These are phyloP conservation scores for Lutraria lutraria DNA, from an alignment of 2,888 invertebrate species.

Conservation along the genomic window DNA sequence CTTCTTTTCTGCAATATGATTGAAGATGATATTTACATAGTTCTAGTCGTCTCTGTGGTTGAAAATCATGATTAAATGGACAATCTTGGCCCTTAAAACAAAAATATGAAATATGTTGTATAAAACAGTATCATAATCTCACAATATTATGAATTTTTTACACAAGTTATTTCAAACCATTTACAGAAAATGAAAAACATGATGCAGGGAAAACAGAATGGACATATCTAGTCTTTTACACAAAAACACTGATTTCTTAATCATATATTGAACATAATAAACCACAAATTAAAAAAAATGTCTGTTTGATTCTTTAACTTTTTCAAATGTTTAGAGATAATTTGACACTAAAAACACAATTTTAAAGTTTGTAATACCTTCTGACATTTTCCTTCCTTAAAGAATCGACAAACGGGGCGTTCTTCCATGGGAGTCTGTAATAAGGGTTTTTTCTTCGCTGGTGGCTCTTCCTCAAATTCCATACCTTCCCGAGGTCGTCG, in stretches of 20 bases:
- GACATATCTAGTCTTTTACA: no score
- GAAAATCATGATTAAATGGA: slow-evolving; percentile 94
- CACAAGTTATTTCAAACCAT: no score
- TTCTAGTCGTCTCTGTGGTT: slow-evolving; percentile 95
- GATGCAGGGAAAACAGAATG: no score
- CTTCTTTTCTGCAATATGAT: slow-evolving; percentile 97
- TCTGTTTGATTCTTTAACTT: no score
- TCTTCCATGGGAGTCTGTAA: slow-evolving; percentile 80
- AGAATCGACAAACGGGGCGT: slow-evolving; percentile 91
- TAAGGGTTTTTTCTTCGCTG: slow-evolving; percentile 80
- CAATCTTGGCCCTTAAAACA: slow-evolving; percentile 91
- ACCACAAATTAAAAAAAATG: no score
- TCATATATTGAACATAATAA: no score
- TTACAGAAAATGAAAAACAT: no score
- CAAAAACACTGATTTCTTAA: no score
- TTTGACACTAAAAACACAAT: no score
- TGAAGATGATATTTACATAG: slow-evolving; percentile 98
- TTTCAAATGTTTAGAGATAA: no score
- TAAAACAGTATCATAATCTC: neutral
- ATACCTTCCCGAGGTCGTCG: slow-evolving; percentile 59
- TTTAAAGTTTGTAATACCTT: slow-evolving; percentile 81
- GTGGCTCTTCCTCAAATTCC: slow-evolving; percentile 72
- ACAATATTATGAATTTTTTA: no score
- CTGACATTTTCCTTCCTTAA: slow-evolving; percentile 94
- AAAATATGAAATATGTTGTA: neutral